Percentiles rank a stretch among this genome's conserved stretches.
Conservation (phyloP, 2,888 invertebrate species). For the Vesta saturnalis region DNA sequence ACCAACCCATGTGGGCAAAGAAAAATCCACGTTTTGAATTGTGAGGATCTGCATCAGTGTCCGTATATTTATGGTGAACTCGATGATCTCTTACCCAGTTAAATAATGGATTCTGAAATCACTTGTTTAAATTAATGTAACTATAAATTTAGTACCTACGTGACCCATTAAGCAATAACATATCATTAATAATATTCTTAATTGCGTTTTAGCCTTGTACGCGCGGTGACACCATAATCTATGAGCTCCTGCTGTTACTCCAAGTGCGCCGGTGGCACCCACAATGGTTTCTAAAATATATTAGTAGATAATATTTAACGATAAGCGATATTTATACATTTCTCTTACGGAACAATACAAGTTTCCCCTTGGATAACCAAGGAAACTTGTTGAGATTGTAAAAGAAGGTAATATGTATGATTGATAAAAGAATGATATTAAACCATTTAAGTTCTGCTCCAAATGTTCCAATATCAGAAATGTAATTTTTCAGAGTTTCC, state of each 20-base stretch:
- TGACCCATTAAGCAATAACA: constrained; percentile 16
- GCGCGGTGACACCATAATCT: constrained; percentile 95
- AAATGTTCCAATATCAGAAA: no score
- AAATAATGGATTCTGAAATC: constrained; percentile 71
- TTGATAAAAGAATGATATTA: neutral
- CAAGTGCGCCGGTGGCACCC: neutral
- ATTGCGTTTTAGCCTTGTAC: constrained; percentile 80
- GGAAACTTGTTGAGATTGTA: neutral
- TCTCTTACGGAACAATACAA: neutral
- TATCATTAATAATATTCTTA: constrained; percentile 58
- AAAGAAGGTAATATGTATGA: neutral
- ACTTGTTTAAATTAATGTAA: no score
- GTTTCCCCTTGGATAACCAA: neutral
- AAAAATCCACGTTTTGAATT: no score
- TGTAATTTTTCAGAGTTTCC: no score
- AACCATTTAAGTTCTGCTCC: neutral
- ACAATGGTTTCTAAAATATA: constrained; percentile 7
- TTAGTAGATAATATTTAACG: neutral
- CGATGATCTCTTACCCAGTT: constrained; percentile 83
- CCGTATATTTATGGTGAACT: no score
- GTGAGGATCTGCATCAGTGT: no score
- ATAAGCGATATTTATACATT: neutral
- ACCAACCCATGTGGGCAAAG: constrained; percentile 94
- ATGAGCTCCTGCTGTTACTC: constrained; percentile 86
- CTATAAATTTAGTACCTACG: no score